A percentile compares a stretch with the other conserved stretches of the same genome.
phyloP scores from a whole-genome alignment of 1,140 invertebrate genomes.

The Drosophila willistoni region DNA sequence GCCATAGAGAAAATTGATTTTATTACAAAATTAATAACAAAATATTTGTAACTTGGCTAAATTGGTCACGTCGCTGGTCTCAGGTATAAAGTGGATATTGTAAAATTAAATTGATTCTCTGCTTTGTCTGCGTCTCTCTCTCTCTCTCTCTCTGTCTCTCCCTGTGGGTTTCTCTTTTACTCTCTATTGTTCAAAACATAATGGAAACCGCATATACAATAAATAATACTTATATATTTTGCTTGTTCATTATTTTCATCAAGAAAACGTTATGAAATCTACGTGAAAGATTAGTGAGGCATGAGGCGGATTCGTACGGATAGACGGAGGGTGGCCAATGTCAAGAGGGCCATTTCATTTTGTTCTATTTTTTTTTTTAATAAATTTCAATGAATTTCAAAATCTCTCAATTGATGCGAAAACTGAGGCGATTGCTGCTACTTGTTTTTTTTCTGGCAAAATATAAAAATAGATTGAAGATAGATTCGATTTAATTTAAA shows the following conservation, averaged over 20 bases:
- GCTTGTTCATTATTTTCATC: conserved; percentile 71
- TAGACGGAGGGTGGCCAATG: background rate
- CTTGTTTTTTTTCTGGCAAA: background rate
- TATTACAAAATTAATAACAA: conserved; percentile 68
- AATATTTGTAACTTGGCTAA: conserved; percentile 76
- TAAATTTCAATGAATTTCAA: conserved; percentile 63
- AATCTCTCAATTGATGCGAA: conserved; percentile 13
- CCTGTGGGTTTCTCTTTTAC: conserved; percentile 41
- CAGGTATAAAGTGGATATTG: conserved; percentile 80
- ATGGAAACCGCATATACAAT: conserved; percentile 60
- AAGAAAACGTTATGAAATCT: conserved; percentile 67
- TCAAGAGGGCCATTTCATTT: background rate
- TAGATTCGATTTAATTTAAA: conserved; percentile 4
- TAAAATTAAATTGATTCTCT: conserved; percentile 77
- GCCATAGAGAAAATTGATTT: conserved; percentile 53
- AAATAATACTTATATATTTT: conserved; percentile 67
- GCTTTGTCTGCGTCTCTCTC: conserved; percentile 4
- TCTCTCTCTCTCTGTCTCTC: conserved; percentile 15
- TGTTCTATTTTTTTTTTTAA: conserved; percentile 42
- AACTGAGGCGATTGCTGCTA: background rate
- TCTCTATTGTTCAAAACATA: conserved; percentile 52
- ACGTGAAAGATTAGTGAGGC: conserved; percentile 72
- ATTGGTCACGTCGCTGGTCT: conserved; percentile 71
- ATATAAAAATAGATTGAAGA: background rate
- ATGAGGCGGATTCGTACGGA: conserved; percentile 1